Conservation (phyloP, 2,797 vertebrate species). For the Hemibagrus guttatus region DNA sequence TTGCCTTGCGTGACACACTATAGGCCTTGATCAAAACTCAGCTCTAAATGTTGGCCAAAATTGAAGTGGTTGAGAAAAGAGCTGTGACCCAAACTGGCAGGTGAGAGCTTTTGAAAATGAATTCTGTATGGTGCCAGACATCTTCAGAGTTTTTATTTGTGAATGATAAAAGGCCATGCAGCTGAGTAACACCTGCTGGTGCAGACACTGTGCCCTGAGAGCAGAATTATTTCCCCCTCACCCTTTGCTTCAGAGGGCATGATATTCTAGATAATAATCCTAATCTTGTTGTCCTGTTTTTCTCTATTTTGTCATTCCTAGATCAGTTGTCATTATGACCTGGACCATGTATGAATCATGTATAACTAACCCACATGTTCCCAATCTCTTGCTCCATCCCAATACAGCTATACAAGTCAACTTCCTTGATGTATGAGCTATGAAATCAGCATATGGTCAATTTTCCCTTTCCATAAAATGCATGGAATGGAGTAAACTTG, state of each 20-base stretch:
- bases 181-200: slow-evolving; percentile 53
- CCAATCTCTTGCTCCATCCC: not conserved
- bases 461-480: slow-evolving; percentile 22
- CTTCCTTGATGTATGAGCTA: slow-evolving; percentile 33
- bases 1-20: not conserved
- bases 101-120: slow-evolving; percentile 52
- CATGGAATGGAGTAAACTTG: slow-evolving; percentile 33
- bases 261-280: slow-evolving; percentile 1
- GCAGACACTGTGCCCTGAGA: slow-evolving; percentile 17
- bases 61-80: slow-evolving; percentile 12
- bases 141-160: slow-evolving; percentile 53
- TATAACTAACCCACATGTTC: slow-evolving; percentile 32
- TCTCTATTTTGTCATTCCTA: not conserved
- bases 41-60: slow-evolving; percentile 3
- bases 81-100: slow-evolving; percentile 42
- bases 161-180: slow-evolving; percentile 49
- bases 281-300: not conserved
- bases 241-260: not conserved
- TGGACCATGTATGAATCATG: not conserved
- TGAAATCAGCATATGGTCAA: slow-evolving; percentile 40
- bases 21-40: slow-evolving; percentile 4
- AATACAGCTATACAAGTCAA: slow-evolving; percentile 28
- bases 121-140: slow-evolving; percentile 45
- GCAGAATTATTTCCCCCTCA: not conserved
- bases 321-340: not conserved